Evolutionary conservation across 2,797 vertebrate genomes (phyloP), one percentile per base, ranked within the genome.

Genomic region (Buceros bicornis): DNA sequence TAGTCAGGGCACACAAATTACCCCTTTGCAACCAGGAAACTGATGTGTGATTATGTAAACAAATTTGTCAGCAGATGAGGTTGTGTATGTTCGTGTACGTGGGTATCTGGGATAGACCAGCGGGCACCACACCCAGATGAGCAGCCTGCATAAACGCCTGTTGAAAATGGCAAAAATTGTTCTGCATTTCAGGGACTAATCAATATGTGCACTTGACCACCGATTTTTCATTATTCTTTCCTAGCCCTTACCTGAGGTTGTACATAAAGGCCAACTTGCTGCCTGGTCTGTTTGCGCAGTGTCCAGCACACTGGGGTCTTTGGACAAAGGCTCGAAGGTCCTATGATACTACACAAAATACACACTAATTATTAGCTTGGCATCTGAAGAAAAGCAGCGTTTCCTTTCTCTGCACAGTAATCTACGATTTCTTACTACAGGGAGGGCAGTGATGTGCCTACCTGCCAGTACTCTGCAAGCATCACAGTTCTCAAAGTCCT

Each of bases 61-160:
- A 51, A 60, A 31, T 10, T n/a, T 4, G 9, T 51, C 69, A 91
- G 60, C 56, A 66, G 71, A 15, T n/a, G 33, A 72, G 57, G 18
- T 20, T 43, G 35, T 11, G 2, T 26, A 6, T 20, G 25, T 33
- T 35, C 2, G 4, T 3, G 24, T 25, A 48, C 0, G 0, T 21
- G 53, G n/a, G 65, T 74, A 43, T 28, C 43, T 64, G 76, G 18
- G 16, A 5, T 14, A 45, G 29, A 43, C 15, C 19, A 16, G 7
- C 13, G 35, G 22, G 37, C 42, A 66, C 11, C 25, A 14, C 16
- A 37, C n/a, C 21, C 26, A n/a, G 42, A 24, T 4, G 24, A 66
- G 47, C 48, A 57, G 47, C 48, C 33, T n/a, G 20, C 54, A n/a
- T 29, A 71, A 58, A 84, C 82, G 42, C 37, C 53, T 19, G 13